These are phyloP conservation scores for Artibeus jamaicensis DNA, from an alignment of 2,797 vertebrate genomes.

Conservation along the genomic window DNA sequence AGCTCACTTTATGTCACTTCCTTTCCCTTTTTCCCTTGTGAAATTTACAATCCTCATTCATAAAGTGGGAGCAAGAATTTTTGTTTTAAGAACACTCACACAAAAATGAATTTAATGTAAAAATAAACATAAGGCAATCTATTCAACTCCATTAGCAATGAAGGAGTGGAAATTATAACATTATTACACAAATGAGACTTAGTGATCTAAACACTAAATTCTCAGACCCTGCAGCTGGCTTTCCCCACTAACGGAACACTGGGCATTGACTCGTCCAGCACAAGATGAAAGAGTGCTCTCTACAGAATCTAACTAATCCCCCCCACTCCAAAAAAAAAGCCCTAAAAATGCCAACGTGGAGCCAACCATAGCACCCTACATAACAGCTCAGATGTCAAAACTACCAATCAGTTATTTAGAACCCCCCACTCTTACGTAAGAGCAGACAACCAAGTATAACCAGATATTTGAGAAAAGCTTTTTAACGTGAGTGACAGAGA, in stretches of 20 bases:
- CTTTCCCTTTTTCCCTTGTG: neutral
- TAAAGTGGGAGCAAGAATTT: neutral
- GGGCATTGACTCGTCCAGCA: neutral
- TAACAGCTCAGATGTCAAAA: neutral
- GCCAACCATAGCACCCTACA: neutral
- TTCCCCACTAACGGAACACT: neutral
- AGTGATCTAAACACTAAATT: neutral
- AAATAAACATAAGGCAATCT: neutral
- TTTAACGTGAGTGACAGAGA: neutral
- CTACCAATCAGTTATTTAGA: neutral
- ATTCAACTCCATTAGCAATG: neutral
- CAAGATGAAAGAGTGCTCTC: neutral
- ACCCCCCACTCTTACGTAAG: neutral
- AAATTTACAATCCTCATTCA: neutral
- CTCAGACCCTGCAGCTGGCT: neutral
- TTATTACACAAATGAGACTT: neutral
- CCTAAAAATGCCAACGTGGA: neutral
- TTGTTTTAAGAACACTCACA: conserved; percentile 9
- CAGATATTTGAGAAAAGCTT: neutral
- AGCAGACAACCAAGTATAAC: neutral
- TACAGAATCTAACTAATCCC: neutral
- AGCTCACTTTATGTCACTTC: neutral
- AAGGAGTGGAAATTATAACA: neutral
- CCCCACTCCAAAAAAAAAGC: neutral
- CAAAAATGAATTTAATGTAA: neutral